Conservation (phyloP, 2,888 invertebrate genomes). For the Luperina nickerlii region DNA sequence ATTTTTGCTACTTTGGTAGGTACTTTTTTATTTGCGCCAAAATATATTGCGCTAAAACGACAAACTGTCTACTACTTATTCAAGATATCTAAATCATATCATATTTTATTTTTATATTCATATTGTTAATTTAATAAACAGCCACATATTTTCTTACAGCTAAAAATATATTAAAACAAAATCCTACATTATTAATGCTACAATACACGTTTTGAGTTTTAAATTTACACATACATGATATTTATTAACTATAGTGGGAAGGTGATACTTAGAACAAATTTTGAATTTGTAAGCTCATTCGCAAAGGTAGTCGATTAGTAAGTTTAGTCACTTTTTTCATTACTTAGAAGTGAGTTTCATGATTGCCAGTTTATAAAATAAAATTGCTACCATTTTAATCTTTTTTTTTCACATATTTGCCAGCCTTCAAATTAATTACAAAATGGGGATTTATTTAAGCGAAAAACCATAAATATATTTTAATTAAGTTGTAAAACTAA, state of each 20-base stretch:
- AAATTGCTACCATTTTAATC: constrained; percentile 9
- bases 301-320: constrained; percentile 49
- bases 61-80: constrained; percentile 2
- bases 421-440: neutral
- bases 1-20: constrained; percentile 30
- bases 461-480: neutral
- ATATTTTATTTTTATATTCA: neutral
- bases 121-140: constrained; percentile 19
- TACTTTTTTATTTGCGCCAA: constrained; percentile 23
- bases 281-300: constrained; percentile 35
- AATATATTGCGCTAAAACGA: constrained; percentile 36
- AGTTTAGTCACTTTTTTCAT: neutral
- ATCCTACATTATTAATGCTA: constrained; percentile 77
- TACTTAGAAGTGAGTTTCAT: neutral
- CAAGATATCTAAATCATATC: constrained; percentile 1
- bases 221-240: constrained; percentile 59
- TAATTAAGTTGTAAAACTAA: constrained; percentile 29
- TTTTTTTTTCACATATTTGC: neutral
- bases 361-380: constrained; percentile 37
- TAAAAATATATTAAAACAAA: constrained; percentile 35
- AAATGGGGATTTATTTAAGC: neutral
- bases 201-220: constrained; percentile 74
- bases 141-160: constrained; percentile 32
- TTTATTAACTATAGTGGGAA: constrained; percentile 21
- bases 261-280: neutral